Evolutionary conservation across 2,113 vertebrate genomes (phyloP), one percentile per base, ranked within the genome.

Genomic region (Synchiropus splendidus): DNA sequence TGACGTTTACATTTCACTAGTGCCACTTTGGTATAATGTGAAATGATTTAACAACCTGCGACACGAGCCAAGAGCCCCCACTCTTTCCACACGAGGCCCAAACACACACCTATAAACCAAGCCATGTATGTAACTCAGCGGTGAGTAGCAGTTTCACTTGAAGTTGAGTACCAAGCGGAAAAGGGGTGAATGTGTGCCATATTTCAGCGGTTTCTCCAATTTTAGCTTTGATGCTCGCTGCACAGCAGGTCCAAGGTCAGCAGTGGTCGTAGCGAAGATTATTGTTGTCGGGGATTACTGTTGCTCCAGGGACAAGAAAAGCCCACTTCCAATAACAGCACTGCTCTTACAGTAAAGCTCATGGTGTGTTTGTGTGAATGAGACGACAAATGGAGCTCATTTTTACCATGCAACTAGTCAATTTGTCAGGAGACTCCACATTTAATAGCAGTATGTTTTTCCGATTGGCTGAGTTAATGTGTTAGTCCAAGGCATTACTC

Each of bases 1-100:
- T 61, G 78, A 80, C 58, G 31, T 81, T 83, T 72, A 81, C 70
- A 54, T 58, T 62, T 62, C 57, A 53, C 73, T 70, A 78, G 75
- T 74, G 70, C 73, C 78, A 77, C 67, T 72, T 68, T 36, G 51
- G 31, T 67, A 51, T 61, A 39, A 31, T 67, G 59, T 64, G 59
- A 1, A 15, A 61, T 77, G 64, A 77, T 80, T 79, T 80, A 79
- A 72, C 63, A 10, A 18, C 61, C 50, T 67, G 65, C 15, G n/a
- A 58, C 69, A 52, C 44, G 10, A 31, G 64, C 61, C 57, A 55
- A 66, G 55, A 69, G 50, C 59, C 57, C 39, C 55, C 50, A 48
- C 46, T 44, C 42, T 12, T 27, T 12, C 42, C 42, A 33, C 27
- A 43, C 6, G 2, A 44, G 31, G 46, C 39, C 1, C 1, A 40